These are phyloP conservation scores for Heliconius eleuchia DNA, from an alignment of 1,140 invertebrate genomes.

Conservation along the genomic window DNA sequence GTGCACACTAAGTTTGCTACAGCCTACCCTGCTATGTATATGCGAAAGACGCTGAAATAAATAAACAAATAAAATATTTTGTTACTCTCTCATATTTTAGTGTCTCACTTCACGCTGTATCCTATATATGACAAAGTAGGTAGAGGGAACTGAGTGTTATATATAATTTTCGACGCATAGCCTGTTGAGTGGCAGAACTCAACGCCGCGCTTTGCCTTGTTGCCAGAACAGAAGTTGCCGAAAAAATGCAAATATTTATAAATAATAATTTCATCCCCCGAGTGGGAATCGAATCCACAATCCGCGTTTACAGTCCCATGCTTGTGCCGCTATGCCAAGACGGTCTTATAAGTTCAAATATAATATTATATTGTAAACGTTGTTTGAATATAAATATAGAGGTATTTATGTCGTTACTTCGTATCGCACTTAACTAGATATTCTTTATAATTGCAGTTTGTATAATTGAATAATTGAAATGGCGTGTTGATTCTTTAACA, in stretches of 20 bases:
- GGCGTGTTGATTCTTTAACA: not conserved
- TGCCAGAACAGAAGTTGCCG: not conserved
- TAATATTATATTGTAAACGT: not conserved
- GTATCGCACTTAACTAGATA: not conserved
- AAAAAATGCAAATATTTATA: no score
- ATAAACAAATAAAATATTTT: no score
- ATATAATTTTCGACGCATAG: not conserved
- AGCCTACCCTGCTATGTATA: no score
- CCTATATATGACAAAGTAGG: no score
- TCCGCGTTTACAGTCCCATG: no score
- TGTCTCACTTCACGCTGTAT: no score
- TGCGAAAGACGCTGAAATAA: no score
- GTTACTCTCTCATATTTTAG: no score
- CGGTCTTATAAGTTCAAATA: not conserved
- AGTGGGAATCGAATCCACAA: not conserved
- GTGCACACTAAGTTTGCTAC: no score
- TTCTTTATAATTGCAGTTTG: not conserved
- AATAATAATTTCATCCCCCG: not conserved
- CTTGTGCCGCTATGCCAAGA: not conserved
- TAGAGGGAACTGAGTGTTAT: not conserved
- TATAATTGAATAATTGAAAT: conserved; percentile 2
- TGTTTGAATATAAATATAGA: no score
- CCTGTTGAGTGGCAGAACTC: not conserved
- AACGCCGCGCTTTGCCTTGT: not conserved
- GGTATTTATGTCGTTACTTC: no score